A percentile compares a stretch with the other conserved stretches of the same genome.
Evolutionary conservation across 1,140 invertebrate species (phyloP).

Genomic region (Episyrphus balteatus): DNA sequence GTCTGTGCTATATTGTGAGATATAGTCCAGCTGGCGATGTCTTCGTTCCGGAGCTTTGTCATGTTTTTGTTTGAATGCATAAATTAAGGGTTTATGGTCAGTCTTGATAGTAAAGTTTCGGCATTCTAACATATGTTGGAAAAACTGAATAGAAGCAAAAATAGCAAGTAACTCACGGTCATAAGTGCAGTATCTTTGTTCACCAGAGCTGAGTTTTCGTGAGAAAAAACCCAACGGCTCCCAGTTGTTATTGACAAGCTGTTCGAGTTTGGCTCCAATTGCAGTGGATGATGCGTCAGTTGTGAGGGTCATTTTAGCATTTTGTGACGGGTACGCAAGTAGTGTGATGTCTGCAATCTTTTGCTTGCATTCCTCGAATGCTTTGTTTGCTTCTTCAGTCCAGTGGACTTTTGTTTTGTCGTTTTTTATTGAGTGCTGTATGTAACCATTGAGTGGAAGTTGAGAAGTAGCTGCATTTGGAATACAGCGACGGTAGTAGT

Average conservation of each 20-base stretch:
- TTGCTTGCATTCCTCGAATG: conserved; percentile 30
- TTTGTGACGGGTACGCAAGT: conserved; percentile 9
- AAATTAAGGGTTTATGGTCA: conserved; percentile 35
- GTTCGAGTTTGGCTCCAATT: conserved; percentile 18
- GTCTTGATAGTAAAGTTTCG: conserved; percentile 26
- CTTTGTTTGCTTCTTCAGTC: conserved; percentile 18
- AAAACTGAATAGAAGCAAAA: conserved; percentile 15
- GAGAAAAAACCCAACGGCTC: background rate
- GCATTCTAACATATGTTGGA: conserved; percentile 27
- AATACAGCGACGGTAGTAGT: conserved; percentile 30
- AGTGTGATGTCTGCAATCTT: conserved; percentile 10
- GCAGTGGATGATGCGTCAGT: conserved; percentile 18
- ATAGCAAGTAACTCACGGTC: conserved; percentile 27
- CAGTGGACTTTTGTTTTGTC: conserved; percentile 21
- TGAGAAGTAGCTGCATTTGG: conserved; percentile 16
- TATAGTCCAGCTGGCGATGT: conserved; percentile 28
- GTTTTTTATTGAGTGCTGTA: conserved; percentile 11
- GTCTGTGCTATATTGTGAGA: conserved; percentile 30
- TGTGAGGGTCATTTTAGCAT: conserved; percentile 6
- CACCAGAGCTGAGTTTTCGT: background rate
- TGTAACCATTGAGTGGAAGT: conserved; percentile 10
- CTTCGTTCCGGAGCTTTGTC: conserved; percentile 20
- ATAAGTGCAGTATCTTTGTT: conserved; percentile 15
- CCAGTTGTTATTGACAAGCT: conserved; percentile 6
- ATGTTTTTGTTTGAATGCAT: conserved; percentile 19